These are phyloP conservation scores for Rhabdomys dilectus DNA, from an alignment of 2,113 vertebrate genomes.

Conservation along the genomic window DNA sequence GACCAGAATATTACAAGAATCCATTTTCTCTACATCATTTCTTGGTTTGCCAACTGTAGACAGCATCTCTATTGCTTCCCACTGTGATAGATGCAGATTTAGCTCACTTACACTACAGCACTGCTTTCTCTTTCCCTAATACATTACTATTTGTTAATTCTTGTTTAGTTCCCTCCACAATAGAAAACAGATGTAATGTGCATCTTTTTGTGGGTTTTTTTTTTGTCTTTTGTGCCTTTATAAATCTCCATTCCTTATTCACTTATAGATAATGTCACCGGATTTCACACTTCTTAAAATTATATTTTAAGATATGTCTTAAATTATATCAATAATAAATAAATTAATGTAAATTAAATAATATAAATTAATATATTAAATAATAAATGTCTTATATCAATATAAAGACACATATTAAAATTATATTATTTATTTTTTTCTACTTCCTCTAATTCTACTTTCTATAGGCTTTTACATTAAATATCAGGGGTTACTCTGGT, in stretches of 20 bases:
- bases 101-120: background rate
- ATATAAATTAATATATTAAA: too few relatives aligned
- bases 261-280: conserved; percentile 25
- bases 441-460: background rate
- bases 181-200: background rate
- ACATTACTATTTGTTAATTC: background rate
- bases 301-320: too few relatives aligned
- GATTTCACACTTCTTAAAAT: background rate
- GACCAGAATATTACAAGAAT: conserved; percentile 14
- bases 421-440: background rate
- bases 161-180: conserved; percentile 28
- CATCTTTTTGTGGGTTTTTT: background rate
- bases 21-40: conserved; percentile 56
- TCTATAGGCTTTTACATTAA: conserved; percentile 8
- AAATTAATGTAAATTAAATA: too few relatives aligned
- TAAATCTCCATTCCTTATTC: conserved; percentile 37
- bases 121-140: background rate
- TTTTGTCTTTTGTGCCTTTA: conserved; percentile 3
- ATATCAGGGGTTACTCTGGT: too few relatives aligned
- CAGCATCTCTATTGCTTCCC: conserved; percentile 4
- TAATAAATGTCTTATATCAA: too few relatives aligned
- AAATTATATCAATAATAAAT: too few relatives aligned
- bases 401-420: too few relatives aligned
- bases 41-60: conserved; percentile 8
- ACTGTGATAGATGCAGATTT: conserved; percentile 2